Evolutionary conservation across 2,113 vertebrate genomes (phyloP).

Genomic region (Siniperca chuatsi): DNA sequence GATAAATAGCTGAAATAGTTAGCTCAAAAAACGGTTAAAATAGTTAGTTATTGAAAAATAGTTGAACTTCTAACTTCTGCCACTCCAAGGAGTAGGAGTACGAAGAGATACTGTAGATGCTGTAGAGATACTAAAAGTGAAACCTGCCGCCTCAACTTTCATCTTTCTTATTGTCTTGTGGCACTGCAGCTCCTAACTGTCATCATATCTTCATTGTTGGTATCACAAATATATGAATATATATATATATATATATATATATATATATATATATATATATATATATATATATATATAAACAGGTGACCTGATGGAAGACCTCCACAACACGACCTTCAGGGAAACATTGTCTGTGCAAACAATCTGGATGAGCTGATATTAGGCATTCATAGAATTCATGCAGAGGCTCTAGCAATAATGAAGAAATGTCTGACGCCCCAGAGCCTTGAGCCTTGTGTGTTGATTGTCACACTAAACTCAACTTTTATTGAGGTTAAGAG

Average conservation of each 20-base stretch:
- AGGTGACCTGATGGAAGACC: not conserved
- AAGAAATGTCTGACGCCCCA: not conserved
- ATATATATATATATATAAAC: not conserved
- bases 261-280: not conserved
- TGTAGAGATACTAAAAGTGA: too few relatives aligned
- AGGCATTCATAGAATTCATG: not conserved
- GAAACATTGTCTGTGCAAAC: not conserved
- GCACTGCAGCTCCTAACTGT: too few relatives aligned
- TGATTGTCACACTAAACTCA: not conserved
- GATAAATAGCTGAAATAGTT: too few relatives aligned
- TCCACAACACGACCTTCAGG: conserved; percentile 8
- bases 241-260: not conserved
- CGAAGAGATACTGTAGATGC: not conserved
- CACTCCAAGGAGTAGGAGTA: not conserved
- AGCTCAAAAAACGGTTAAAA: too few relatives aligned
- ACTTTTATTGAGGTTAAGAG: not conserved
- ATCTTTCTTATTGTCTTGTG: too few relatives aligned
- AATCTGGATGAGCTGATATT: not conserved
- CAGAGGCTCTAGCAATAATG: not conserved
- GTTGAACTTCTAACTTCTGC: not conserved
- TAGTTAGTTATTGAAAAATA: not conserved
- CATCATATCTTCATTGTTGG: not conserved
- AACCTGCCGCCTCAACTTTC: too few relatives aligned
- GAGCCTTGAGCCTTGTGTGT: not conserved
- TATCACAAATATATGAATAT: not conserved